phyloP scores from a whole-genome alignment of 2,113 vertebrate species.

The Mus pahari region DNA sequence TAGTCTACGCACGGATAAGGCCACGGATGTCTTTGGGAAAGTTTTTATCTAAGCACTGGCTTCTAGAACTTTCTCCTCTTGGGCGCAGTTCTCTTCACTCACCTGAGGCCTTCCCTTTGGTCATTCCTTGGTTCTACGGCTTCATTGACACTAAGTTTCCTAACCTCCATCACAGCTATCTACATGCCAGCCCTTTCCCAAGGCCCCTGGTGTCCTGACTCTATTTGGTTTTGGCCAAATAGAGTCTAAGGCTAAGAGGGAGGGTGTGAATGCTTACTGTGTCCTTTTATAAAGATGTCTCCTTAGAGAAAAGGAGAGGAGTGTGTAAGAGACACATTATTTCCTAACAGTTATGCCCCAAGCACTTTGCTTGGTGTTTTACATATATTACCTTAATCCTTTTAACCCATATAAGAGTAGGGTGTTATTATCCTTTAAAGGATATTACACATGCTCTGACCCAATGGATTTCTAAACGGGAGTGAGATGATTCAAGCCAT shows the following conservation, averaged over 20 bases:
- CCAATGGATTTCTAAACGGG: constrained; percentile 41
- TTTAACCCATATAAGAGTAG: background rate
- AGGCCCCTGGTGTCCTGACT: background rate
- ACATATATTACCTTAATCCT: constrained; percentile 7
- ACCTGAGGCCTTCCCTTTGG: background rate
- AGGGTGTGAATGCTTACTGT: background rate
- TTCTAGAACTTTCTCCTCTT: background rate
- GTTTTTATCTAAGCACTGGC: background rate
- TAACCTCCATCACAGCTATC: background rate
- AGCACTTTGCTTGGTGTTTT: background rate
- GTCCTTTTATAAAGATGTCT: background rate
- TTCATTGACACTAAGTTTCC: background rate
- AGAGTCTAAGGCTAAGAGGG: background rate
- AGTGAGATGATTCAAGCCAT: background rate
- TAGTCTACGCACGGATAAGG: background rate
- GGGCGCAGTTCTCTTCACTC: background rate
- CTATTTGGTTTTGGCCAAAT: background rate
- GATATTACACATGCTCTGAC: background rate
- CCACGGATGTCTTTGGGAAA: background rate
- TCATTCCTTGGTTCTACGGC: background rate
- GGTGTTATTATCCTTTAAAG: constrained; percentile 53
- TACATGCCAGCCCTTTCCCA: background rate
- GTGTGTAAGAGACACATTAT: background rate
- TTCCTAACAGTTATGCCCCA: background rate
- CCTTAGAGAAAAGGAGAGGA: background rate